Evolutionary conservation across 2,888 invertebrate genomes (phyloP).

Genomic region (Phymatocera aterrima): DNA sequence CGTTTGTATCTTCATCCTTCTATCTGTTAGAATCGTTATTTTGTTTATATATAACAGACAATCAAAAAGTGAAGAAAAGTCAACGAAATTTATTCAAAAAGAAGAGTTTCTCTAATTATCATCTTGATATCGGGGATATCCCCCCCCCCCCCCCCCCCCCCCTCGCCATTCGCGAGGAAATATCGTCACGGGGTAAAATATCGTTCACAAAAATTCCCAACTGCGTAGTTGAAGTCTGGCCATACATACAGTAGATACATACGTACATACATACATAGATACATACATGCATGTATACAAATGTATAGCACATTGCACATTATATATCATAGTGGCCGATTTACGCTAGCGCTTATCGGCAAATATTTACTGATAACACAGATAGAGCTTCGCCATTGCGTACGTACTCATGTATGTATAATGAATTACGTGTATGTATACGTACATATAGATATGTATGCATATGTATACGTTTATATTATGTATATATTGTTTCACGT

Average conservation of each 20-base stretch:
- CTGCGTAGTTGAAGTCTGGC: no score
- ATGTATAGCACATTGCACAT: not conserved
- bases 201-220: no score
- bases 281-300: not conserved
- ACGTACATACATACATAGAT: not conserved
- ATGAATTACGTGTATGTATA: not conserved
- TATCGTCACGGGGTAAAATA: no score
- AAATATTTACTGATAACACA: slow-evolving; percentile 35
- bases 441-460: not conserved
- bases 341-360: slow-evolving; percentile 14
- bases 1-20: no score
- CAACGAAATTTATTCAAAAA: no score
- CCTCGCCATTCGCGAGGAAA: not conserved
- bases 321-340: slow-evolving; percentile 10
- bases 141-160: not conserved
- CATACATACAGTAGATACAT: no score
- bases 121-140: no score
- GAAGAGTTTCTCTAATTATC: no score
- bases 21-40: no score
- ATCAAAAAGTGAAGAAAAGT: no score
- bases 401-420: not conserved
- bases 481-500: not conserved
- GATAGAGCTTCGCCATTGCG: not conserved
- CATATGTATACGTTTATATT: not conserved
- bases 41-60: no score